Evolutionary conservation across 2,113 vertebrate genomes (phyloP).

Genomic region (Heterotilapia buettikoferi): DNA sequence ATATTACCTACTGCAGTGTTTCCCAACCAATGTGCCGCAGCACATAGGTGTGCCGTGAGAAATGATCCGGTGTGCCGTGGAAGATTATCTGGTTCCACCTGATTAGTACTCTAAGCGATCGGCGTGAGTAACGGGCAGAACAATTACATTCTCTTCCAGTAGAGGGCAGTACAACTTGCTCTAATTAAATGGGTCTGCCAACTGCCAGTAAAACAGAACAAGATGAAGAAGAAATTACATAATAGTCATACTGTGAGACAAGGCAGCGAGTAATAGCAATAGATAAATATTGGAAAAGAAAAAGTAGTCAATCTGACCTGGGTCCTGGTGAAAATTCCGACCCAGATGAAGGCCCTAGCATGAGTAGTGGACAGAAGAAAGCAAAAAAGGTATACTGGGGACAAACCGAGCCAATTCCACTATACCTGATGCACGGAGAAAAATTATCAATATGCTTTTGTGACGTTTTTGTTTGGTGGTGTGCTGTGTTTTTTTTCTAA

Average conservation of each 20-base stretch:
- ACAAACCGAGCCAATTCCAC: neutral
- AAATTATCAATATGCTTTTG: neutral
- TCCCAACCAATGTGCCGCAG: accelerated
- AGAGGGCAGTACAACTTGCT: neutral
- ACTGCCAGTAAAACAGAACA: neutral
- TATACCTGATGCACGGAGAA: accelerated
- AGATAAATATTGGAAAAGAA: too few species aligned
- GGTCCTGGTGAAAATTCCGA: too few species aligned
- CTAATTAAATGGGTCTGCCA: neutral
- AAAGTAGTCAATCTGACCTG: too few species aligned
- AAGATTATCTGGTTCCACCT: neutral
- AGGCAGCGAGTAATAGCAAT: too few species aligned
- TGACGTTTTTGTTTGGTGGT: neutral
- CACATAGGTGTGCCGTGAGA: too few species aligned
- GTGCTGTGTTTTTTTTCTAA: neutral
- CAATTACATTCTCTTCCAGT: neutral
- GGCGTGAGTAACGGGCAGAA: accelerated
- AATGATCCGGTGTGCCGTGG: too few species aligned
- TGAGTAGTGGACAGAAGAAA: neutral
- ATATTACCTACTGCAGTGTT: neutral
- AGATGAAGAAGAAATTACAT: neutral
- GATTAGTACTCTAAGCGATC: neutral
- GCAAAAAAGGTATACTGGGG: neutral
- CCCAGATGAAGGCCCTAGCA: neutral
- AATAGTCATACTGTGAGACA: neutral